Evolutionary conservation across 92 coral and sea anemone species (phyloP).

Genomic region (Meandrina meandrites): DNA sequence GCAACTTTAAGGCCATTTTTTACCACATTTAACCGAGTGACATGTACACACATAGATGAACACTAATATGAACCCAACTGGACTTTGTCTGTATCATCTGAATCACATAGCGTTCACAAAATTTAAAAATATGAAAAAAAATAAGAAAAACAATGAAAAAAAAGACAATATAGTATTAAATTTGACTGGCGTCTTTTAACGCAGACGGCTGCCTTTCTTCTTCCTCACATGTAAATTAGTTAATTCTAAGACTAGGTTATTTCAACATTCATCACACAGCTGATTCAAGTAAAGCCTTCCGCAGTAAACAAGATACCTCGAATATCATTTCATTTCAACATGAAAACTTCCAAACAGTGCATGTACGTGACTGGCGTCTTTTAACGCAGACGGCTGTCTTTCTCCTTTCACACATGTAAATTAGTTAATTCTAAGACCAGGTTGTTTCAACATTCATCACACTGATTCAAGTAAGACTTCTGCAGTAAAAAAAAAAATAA

Average conservation of each 20-base stretch:
- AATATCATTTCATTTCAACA: background rate
- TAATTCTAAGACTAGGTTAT: background rate
- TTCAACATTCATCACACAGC: background rate
- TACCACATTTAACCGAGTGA: background rate
- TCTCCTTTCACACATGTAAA: background rate
- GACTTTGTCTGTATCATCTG: background rate
- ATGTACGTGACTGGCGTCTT: background rate
- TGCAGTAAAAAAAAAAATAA: background rate
- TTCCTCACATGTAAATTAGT: background rate
- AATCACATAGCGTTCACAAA: background rate
- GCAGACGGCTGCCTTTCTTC: background rate
- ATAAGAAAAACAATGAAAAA: background rate
- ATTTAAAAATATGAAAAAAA: background rate
- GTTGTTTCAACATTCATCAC: background rate
- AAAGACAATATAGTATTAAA: too few relatives aligned
- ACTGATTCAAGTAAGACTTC: background rate
- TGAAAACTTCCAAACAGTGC: background rate
- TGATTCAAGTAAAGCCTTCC: background rate
- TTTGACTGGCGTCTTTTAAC: background rate
- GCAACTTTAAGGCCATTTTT: background rate
- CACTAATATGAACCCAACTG: background rate
- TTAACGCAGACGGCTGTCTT: background rate
- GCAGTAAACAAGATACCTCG: background rate
- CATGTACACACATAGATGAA: background rate
- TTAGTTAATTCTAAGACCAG: background rate